Evolutionary conservation across 2,888 invertebrate genomes (phyloP).

Genomic region (Drosophila glabriapex): DNA sequence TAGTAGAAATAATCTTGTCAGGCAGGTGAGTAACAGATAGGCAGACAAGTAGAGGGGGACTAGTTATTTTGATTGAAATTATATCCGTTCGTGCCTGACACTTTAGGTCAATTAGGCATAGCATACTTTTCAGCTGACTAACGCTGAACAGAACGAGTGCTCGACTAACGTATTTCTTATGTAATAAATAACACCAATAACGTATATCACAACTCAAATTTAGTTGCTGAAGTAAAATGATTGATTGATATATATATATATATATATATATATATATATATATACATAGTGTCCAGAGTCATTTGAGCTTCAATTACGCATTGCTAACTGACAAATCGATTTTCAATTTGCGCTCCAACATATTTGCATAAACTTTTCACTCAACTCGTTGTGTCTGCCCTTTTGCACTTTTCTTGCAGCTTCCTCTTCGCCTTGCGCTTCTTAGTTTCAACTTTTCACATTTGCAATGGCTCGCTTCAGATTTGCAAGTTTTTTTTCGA

Average conservation of each 20-base stretch:
- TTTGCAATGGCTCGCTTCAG: conserved; percentile 34
- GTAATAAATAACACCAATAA: neutral
- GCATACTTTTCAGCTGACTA: conserved; percentile 29
- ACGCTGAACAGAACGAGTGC: neutral
- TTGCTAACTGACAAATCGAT: conserved; percentile 55
- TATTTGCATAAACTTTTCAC: conserved; percentile 59
- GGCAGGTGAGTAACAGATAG: conserved; percentile 7
- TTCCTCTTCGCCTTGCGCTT: neutral
- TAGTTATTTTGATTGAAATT: conserved; percentile 76
- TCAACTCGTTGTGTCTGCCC: conserved; percentile 17
- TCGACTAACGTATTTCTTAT: neutral
- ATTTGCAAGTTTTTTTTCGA: conserved; percentile 24
- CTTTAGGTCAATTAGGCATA: conserved; percentile 45
- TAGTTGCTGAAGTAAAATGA: neutral
- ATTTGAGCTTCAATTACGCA: conserved; percentile 24
- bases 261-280: neutral
- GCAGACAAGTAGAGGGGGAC: conserved; percentile 28
- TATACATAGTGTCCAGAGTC: conserved; percentile 14
- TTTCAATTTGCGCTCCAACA: conserved; percentile 45
- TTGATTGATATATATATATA: neutral
- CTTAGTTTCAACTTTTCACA: conserved; percentile 43
- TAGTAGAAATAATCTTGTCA: conserved; percentile 37
- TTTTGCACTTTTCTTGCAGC: neutral
- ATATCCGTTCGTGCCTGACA: conserved; percentile 38
- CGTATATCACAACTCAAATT: neutral